A percentile compares a stretch with the other conserved stretches of the same genome.
phyloP scores from a whole-genome alignment of 1,140 invertebrate genomes.

The Drosophila kohkoa region DNA sequence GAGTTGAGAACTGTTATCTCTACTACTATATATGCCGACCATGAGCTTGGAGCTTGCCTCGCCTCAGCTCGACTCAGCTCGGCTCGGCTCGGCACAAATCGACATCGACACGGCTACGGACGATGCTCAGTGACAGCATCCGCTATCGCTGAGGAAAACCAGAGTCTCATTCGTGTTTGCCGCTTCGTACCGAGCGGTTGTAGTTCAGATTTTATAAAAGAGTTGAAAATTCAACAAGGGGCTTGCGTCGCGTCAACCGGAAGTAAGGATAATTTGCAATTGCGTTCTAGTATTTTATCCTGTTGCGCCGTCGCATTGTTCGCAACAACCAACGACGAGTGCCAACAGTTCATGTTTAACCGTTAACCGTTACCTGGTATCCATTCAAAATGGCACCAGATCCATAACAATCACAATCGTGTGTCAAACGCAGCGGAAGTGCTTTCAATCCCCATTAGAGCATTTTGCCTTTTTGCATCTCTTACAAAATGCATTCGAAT shows the following conservation, averaged over 20 bases:
- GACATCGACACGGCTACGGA: slow-evolving; percentile 24
- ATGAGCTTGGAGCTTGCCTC: neutral
- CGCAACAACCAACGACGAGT: neutral
- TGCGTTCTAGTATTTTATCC: slow-evolving; percentile 51
- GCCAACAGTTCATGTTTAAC: slow-evolving; percentile 10
- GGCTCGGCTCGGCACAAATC: slow-evolving; percentile 30
- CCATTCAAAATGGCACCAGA: slow-evolving; percentile 31
- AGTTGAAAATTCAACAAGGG: slow-evolving; percentile 31
- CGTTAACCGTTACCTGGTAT: neutral
- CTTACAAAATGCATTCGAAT: slow-evolving; percentile 43
- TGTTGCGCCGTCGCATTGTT: slow-evolving; percentile 75
- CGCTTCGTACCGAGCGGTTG: slow-evolving; percentile 71
- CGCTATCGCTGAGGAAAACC: slow-evolving; percentile 24
- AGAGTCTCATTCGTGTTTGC: slow-evolving; percentile 72
- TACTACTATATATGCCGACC: neutral
- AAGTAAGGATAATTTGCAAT: slow-evolving; percentile 71
- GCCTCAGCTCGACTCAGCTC: slow-evolving; percentile 22
- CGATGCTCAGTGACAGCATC: slow-evolving; percentile 29
- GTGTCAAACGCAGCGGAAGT: slow-evolving; percentile 72
- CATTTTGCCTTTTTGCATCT: slow-evolving; percentile 28
- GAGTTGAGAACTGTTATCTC: slow-evolving; percentile 15
- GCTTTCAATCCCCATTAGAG: slow-evolving; percentile 56
- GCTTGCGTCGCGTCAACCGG: slow-evolving; percentile 57
- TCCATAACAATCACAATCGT: slow-evolving; percentile 5
- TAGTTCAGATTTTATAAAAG: slow-evolving; percentile 37